phyloP scores from a whole-genome alignment of 2,113 vertebrate species.

The Hemiscyllium ocellatum region DNA sequence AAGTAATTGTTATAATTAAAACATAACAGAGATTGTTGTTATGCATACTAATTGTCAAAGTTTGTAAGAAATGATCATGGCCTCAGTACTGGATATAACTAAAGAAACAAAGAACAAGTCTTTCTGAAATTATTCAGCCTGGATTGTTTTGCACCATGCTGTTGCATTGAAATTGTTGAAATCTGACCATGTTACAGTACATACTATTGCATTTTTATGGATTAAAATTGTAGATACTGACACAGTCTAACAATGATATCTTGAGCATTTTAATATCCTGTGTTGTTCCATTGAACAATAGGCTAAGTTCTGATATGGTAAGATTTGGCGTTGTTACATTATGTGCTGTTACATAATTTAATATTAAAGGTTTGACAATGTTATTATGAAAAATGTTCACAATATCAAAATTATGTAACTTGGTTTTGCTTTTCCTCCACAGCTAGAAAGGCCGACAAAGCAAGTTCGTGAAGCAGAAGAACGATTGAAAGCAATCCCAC shows the following conservation, averaged over 20 bases:
- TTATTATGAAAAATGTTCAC: not conserved
- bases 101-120: not conserved
- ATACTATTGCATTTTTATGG: not conserved
- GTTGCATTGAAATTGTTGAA: not conserved
- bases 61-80: not conserved
- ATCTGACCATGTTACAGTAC: not conserved
- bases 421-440: slow-evolving; percentile 38
- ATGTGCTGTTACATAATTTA: not conserved
- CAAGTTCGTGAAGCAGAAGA: slow-evolving; percentile 94
- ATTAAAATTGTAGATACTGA: not conserved
- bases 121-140: not conserved
- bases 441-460: slow-evolving; percentile 94
- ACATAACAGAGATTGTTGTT: not conserved
- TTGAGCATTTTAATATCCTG: not conserved
- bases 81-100: not conserved
- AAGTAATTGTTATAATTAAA: not conserved
- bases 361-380: not conserved
- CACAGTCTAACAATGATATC: not conserved
- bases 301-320: not conserved
- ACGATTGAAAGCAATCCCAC: slow-evolving; percentile 93
- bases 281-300: not conserved
- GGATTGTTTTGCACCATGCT: not conserved
- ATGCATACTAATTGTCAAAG: not conserved
- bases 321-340: not conserved
- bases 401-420: not conserved